Conservation (phyloP, 92 coral and sea anemone species). For the Phenganax marumi region DNA sequence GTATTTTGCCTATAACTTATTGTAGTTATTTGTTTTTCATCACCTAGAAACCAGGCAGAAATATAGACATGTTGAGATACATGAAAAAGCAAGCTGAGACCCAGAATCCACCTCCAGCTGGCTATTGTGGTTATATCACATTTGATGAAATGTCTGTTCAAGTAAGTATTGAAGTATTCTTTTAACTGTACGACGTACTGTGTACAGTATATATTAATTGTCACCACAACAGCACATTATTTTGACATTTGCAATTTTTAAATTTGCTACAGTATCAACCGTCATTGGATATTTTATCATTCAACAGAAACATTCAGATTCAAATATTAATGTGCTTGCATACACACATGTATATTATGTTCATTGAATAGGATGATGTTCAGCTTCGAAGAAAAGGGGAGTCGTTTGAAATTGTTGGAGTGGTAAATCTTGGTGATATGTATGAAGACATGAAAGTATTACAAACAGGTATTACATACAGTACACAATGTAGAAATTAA, state of each 20-base stretch:
- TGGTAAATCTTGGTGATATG: conserved; percentile 19
- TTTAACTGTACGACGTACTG: too few relatives aligned
- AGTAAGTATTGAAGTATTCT: neutral
- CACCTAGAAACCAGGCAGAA: conserved; percentile 19
- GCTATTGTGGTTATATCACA: conserved; percentile 19
- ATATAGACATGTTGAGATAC: conserved; percentile 10
- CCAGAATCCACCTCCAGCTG: conserved; percentile 15
- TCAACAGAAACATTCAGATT: too few relatives aligned
- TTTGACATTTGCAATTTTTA: too few relatives aligned
- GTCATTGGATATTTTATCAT: too few relatives aligned
- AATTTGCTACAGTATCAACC: too few relatives aligned
- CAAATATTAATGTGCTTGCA: neutral
- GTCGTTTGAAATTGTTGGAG: conserved; percentile 28
- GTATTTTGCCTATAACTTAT: neutral
- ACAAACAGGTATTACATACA: conserved; percentile 4
- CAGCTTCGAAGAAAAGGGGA: conserved; percentile 10
- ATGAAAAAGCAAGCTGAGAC: conserved; percentile 14
- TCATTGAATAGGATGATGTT: conserved; percentile 9
- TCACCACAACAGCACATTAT: too few relatives aligned
- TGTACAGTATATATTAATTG: too few relatives aligned
- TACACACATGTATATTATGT: neutral
- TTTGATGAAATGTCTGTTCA: conserved; percentile 32
- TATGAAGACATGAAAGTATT: conserved; percentile 21
- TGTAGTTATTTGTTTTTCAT: neutral
- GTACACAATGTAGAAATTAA: neutral